Conservation (phyloP, 2,888 invertebrate genomes). For the Drosophila diplacantha region DNA sequence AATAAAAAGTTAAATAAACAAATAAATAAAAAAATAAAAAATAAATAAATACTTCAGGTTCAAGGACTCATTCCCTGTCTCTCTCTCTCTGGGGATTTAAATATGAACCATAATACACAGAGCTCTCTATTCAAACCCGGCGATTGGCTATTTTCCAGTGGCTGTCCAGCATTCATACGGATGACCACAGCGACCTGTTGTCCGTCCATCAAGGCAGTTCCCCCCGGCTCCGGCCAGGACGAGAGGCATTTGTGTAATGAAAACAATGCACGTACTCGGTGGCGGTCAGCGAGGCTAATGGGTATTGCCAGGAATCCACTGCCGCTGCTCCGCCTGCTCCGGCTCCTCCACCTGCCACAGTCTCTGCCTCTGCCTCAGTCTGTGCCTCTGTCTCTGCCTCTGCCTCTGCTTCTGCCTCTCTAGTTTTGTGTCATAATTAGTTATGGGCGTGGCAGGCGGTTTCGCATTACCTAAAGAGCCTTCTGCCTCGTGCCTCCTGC, state of each 20-base stretch:
- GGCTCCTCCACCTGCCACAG: too few species aligned
- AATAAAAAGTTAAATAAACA: too few species aligned
- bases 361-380: not conserved
- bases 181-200: constrained; percentile 21
- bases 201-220: constrained; percentile 1
- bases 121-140: not conserved
- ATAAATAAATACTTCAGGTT: not conserved
- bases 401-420: not conserved
- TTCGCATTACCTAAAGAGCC: constrained; percentile 39
- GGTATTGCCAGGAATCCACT: constrained; percentile 10
- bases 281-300: constrained; percentile 38
- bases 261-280: constrained; percentile 31
- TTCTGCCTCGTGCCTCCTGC: not conserved
- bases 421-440: constrained; percentile 46
- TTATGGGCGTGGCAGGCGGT: constrained; percentile 43
- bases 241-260: constrained; percentile 29
- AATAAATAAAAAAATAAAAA: too few species aligned
- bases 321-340: not conserved
- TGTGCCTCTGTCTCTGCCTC: not conserved
- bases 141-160: not conserved
- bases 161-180: constrained; percentile 1
- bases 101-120: not conserved
- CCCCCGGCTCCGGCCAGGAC: not conserved
- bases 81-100: not conserved
- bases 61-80: too few species aligned